Percentiles rank a stretch among this genome's conserved stretches.
phyloP scores from a whole-genome alignment of 2,113 vertebrate species.

The Cyphomyrus discorhynchus region DNA sequence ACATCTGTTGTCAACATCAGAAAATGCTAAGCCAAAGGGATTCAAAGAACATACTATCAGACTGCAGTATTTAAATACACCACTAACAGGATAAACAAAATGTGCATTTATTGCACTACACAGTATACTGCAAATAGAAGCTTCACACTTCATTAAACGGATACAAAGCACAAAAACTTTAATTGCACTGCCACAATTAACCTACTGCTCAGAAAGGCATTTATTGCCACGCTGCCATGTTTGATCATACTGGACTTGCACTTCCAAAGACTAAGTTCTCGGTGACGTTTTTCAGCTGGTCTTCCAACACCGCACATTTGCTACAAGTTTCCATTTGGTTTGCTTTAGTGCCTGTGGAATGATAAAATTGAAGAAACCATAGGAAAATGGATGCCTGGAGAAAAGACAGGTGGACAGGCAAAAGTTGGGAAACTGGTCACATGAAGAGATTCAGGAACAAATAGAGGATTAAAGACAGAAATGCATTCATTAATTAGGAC shows the following conservation, averaged over 20 bases:
- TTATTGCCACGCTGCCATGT: neutral
- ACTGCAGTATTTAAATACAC: neutral
- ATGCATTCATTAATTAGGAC: neutral
- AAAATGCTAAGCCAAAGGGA: neutral
- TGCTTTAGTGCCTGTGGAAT: conserved; percentile 2
- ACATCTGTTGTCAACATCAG: neutral
- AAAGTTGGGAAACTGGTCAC: neutral
- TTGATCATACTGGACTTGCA: neutral
- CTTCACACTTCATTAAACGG: neutral
- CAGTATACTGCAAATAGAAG: neutral
- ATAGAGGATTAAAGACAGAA: neutral
- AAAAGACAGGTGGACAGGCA: conserved; percentile 37
- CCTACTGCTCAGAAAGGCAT: neutral
- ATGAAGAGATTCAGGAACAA: neutral
- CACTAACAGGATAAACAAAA: neutral
- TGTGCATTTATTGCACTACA: neutral
- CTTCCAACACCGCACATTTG: conserved; percentile 94
- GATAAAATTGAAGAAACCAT: conserved; percentile 5
- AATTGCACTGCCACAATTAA: neutral
- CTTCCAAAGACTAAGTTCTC: conserved; percentile 78
- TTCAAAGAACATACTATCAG: neutral
- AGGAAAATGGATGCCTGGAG: conserved; percentile 20
- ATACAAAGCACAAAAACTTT: neutral
- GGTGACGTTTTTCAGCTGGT: conserved; percentile 96
- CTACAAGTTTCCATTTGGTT: neutral